A percentile compares a stretch with the other conserved stretches of the same genome.
Conservation (phyloP, 2,113 vertebrate species). For the Plectropomus leopardus region DNA sequence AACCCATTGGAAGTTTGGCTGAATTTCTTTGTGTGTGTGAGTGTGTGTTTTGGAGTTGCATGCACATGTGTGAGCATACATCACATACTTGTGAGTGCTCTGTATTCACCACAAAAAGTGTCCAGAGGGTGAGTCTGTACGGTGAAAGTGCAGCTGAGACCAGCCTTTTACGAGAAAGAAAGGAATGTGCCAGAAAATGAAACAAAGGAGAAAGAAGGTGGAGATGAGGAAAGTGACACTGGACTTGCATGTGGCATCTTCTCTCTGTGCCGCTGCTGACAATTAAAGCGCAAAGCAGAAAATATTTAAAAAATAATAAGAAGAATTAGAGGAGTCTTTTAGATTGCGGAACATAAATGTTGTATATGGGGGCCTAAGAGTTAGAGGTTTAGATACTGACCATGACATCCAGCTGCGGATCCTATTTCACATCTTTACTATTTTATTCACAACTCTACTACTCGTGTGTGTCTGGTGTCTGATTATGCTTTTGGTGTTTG, state of each 20-base stretch:
- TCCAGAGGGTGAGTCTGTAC: constrained; percentile 25
- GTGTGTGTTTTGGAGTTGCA: neutral
- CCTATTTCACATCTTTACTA: too few species aligned
- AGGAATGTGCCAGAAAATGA: constrained; percentile 43
- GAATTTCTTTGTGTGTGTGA: constrained; percentile 7
- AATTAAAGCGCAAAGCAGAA: neutral
- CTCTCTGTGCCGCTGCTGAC: neutral
- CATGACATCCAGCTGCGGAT: neutral
- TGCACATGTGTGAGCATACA: constrained; percentile 41
- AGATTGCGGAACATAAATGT: neutral
- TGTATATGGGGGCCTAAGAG: neutral
- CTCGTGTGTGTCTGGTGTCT: too few species aligned
- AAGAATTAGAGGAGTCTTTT: neutral
- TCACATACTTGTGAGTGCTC: constrained; percentile 26
- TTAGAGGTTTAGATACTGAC: neutral
- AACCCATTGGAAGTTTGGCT: neutral
- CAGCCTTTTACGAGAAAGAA: constrained; percentile 36
- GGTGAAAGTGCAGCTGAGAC: constrained; percentile 16
- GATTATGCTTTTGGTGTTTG: too few species aligned
- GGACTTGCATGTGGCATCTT: constrained; percentile 4
- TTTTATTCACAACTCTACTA: too few species aligned
- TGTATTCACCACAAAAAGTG: constrained; percentile 1
- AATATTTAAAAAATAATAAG: neutral
- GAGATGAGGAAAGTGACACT: neutral
- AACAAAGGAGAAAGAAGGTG: constrained; percentile 10